Percentiles rank a stretch among this genome's conserved stretches.
Evolutionary conservation across 1,140 invertebrate genomes (phyloP).

Genomic region (Drosophila teissieri): DNA sequence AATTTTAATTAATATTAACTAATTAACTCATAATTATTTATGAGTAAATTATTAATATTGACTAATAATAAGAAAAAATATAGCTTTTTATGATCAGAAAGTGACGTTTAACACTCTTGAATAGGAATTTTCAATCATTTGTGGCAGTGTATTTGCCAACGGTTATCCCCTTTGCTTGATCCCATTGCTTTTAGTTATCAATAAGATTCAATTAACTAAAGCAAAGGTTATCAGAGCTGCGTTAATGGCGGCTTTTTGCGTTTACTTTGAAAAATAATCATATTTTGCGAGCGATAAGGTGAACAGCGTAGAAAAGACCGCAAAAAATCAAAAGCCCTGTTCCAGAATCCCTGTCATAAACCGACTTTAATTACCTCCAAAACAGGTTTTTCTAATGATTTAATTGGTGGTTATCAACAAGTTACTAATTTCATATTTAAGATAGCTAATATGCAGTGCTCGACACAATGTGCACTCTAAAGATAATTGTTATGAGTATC

Average conservation of each 20-base stretch:
- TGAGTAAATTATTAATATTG: no score
- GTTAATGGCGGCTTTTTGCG: conserved; percentile 20
- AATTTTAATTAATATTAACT: no score
- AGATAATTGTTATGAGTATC: conserved; percentile 3
- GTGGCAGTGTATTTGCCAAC: neutral
- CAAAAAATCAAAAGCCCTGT: conserved; percentile 3
- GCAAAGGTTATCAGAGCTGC: conserved; percentile 15
- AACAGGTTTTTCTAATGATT: conserved; percentile 27
- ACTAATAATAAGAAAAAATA: no score
- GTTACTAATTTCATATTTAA: conserved; percentile 32
- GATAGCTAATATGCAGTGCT: conserved; percentile 13
- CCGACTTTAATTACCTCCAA: neutral
- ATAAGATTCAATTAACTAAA: conserved; percentile 62
- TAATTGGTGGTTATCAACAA: conserved; percentile 4
- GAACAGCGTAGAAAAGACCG: neutral
- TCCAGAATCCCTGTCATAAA: conserved; percentile 2
- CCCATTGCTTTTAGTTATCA: conserved; percentile 46
- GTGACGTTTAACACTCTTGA: neutral
- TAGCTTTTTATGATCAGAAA: no score
- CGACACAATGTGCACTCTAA: neutral
- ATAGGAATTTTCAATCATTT: neutral
- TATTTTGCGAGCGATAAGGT: conserved; percentile 22
- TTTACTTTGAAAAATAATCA: conserved; percentile 6
- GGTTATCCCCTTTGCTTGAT: neutral
- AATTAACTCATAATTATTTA: no score